A percentile compares a stretch with the other conserved stretches of the same genome.
phyloP scores from a whole-genome alignment of 2,797 vertebrate species.

The Sciurus carolinensis region DNA sequence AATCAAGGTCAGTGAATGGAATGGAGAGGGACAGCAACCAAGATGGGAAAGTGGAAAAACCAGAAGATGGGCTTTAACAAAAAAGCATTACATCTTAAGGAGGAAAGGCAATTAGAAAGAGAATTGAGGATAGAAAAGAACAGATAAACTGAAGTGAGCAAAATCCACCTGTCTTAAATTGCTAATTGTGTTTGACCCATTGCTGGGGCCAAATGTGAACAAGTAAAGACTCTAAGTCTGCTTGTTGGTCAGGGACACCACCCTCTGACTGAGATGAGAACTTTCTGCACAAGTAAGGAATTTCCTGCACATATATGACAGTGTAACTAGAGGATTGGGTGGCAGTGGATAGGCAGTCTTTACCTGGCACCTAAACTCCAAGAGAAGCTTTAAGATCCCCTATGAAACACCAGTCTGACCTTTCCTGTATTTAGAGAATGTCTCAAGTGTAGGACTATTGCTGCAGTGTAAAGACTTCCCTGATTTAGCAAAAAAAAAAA shows the following conservation, averaged over 20 bases:
- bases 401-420: not conserved
- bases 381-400: not conserved
- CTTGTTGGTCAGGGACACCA: not conserved
- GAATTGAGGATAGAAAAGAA: not conserved
- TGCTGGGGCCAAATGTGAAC: not conserved
- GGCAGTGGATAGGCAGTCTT: not conserved
- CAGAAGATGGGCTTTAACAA: not conserved
- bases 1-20: not conserved
- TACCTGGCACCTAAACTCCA: not conserved
- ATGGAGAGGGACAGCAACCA: not conserved
- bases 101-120: not conserved
- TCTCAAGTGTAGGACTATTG: not conserved
- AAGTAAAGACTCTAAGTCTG: not conserved
- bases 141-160: not conserved
- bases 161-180: not conserved
- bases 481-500: too few species aligned
- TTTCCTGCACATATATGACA: too few species aligned
- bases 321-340: not conserved
- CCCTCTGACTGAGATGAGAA: not conserved
- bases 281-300: not conserved
- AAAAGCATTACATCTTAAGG: not conserved
- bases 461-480: too few species aligned
- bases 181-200: not conserved
- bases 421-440: not conserved
- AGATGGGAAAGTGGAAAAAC: not conserved